Evolutionary conservation across 1,140 invertebrate genomes (phyloP), one percentile per base, ranked within the genome.

Genomic region (Macrocentrus cingulum): DNA sequence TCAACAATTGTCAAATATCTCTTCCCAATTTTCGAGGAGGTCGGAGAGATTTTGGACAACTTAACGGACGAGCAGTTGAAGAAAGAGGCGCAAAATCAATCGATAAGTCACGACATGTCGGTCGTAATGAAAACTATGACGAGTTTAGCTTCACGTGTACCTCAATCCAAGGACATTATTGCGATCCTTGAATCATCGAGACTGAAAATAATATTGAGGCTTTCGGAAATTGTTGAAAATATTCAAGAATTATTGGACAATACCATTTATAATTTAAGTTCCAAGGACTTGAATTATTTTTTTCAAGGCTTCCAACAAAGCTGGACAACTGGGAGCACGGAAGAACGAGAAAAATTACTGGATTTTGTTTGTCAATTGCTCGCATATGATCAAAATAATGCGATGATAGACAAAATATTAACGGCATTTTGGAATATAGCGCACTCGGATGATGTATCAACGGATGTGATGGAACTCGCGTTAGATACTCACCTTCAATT

Each of bases 301-400:
- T 98, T 99, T 80, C 94, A 96, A 70, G 97, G 95, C 81, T 98
- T 99, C 81, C 93, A 96, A 90, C 86, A 89, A 63, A 95, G 91
- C 81, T 98, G 95, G 95, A 92, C 92, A 54, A 93, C 92, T 68
- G 96, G 95, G 16, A 95, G 90, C 74, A 96, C 94, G 77, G 94
- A 97, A 75, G 95, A 98, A 81, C 84, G 95, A 63, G 96, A 99
- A 81, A 94, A 97, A 74, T 81, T 98, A 46, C 80, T 99, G 54
- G 96, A 99, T 81, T 82, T 99, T 55, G 98, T 98, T 65, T 84
- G 96, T 56, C 84, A 95, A 67, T 79, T 99, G 54, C 95, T 95
- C n/a, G 96, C 98, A 80, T 96, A 97, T 80, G 96, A 99, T 80
- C 98, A 98, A 77, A 94, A 98, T 80, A 95, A 95, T 56, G 92